Percentiles rank a stretch among this genome's conserved stretches.
Conservation (phyloP, 2,888 invertebrate species). For the Drosophila robusta region DNA sequence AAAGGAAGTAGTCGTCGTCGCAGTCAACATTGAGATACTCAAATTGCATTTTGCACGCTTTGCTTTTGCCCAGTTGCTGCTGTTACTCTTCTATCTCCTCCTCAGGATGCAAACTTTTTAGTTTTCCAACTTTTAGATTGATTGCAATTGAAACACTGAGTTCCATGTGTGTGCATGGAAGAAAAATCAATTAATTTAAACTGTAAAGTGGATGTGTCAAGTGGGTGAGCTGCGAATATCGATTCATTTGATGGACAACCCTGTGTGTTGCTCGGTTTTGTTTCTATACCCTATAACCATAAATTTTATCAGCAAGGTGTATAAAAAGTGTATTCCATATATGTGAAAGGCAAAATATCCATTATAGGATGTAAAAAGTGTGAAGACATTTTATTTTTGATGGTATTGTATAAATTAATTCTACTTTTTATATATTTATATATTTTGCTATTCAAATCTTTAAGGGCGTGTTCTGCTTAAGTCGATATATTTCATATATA, state of each 20-base stretch:
- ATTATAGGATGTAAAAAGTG: no score
- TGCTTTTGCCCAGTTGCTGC: constrained; percentile 15
- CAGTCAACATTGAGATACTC: constrained; percentile 29
- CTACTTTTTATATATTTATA: no score
- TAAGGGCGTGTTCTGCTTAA: no score
- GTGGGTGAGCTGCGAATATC: constrained; percentile 22
- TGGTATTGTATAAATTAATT: no score
- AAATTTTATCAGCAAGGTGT: constrained; percentile 3
- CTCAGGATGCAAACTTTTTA: constrained; percentile 43
- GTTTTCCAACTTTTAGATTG: constrained; percentile 54
- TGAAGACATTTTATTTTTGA: no score
- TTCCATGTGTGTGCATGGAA: constrained; percentile 7
- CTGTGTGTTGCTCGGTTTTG: neutral
- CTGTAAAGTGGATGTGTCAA: constrained; percentile 11
- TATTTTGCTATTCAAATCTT: neutral
- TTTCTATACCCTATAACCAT: neutral
- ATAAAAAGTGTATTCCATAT: no score
- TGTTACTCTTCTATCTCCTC: constrained; percentile 1
- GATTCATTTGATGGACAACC: constrained; percentile 26
- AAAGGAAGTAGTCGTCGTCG: constrained; percentile 5
- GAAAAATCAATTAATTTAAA: constrained; percentile 54
- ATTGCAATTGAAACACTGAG: constrained; percentile 47
- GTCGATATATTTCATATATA: no score
- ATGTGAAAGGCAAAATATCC: no score
- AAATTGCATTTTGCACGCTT: constrained; percentile 49